Percentiles rank a stretch among this genome's conserved stretches.
phyloP scores from a whole-genome alignment of 2,888 invertebrate species.

The Andricus quercusramuli region DNA sequence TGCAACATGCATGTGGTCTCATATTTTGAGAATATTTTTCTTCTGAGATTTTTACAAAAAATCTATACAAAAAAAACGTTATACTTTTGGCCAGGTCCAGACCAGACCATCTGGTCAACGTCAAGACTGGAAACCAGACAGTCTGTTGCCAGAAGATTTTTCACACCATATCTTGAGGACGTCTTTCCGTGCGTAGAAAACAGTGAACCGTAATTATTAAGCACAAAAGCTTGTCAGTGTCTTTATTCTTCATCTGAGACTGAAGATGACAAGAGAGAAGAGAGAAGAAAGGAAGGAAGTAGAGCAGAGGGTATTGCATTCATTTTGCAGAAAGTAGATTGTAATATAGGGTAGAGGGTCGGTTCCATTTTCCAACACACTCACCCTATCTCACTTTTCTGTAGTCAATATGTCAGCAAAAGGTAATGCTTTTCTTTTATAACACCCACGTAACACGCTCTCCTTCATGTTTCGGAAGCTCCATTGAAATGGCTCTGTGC shows the following conservation, averaged over 20 bases:
- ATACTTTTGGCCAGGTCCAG: no score
- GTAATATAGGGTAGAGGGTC: no score
- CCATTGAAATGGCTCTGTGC: constrained; percentile 35
- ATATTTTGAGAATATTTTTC: no score
- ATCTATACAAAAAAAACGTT: no score
- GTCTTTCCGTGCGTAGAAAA: background rate
- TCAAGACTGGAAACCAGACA: no score
- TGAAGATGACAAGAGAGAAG: background rate
- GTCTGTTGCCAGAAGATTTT: no score
- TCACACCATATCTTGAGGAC: background rate
- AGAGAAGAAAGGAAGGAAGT: no score
- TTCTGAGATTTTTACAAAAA: no score
- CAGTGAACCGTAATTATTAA: background rate
- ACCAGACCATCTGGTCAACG: no score
- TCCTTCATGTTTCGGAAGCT: constrained; percentile 22
- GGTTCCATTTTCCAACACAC: background rate
- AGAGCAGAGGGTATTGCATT: background rate
- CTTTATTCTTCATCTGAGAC: background rate
- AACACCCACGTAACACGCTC: background rate
- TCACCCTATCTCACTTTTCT: background rate
- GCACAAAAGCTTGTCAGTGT: background rate
- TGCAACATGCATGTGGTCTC: no score
- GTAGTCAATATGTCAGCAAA: constrained; percentile 27
- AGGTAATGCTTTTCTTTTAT: constrained; percentile 29
- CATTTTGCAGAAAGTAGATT: background rate